Conservation (phyloP, 2,888 invertebrate genomes). For the Steinernema hermaphroditum region DNA sequence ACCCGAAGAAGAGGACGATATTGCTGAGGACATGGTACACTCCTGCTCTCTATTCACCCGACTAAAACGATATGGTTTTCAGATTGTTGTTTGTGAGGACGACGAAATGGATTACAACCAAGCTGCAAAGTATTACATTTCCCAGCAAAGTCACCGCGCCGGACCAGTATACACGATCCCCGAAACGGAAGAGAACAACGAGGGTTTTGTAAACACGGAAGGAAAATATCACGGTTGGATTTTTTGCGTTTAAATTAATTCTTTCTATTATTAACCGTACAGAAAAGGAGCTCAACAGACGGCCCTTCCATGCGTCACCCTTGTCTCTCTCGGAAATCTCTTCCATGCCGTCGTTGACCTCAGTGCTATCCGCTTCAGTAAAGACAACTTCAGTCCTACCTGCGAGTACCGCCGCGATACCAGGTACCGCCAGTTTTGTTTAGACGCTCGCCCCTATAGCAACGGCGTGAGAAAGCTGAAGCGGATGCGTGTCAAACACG, state of each 20-base stretch:
- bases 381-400: background rate
- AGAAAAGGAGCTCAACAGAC: conserved; percentile 12
- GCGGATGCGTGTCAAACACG: background rate
- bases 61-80: conserved; percentile 28
- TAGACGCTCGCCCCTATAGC: background rate
- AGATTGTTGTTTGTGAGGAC: conserved; percentile 56
- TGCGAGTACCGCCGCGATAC: background rate
- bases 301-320: conserved; percentile 14
- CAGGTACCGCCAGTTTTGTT: background rate
- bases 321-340: background rate
- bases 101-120: conserved; percentile 56
- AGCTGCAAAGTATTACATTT: conserved; percentile 49
- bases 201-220: conserved; percentile 49
- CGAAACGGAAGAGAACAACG: conserved; percentile 63
- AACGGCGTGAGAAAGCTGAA: background rate
- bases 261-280: background rate
- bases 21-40: conserved; percentile 15
- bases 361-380: background rate
- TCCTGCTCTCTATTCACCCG: background rate
- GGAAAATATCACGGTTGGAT: conserved; percentile 47
- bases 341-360: background rate
- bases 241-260: background rate
- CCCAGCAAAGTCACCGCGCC: conserved; percentile 52
- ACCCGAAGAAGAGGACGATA: conserved; percentile 28
- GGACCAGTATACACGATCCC: conserved; percentile 67